A percentile compares a stretch with the other conserved stretches of the same genome.
phyloP scores from a whole-genome alignment of 2,888 invertebrate genomes.

The Cynaeus angustus region DNA sequence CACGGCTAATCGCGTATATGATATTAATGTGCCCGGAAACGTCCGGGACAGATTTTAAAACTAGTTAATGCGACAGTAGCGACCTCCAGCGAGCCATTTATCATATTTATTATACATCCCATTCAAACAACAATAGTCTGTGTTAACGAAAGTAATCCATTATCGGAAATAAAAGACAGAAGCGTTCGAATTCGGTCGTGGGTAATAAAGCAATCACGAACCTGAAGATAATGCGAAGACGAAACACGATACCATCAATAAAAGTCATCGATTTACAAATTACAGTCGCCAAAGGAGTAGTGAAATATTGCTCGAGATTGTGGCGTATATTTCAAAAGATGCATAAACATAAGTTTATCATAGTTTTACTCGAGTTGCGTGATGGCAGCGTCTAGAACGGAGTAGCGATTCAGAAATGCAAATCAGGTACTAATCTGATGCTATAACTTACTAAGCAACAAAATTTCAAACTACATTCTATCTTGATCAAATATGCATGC shows the following conservation, averaged over 20 bases:
- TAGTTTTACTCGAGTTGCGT: conserved; percentile 65
- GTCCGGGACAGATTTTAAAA: conserved; percentile 71
- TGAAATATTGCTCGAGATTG: conserved; percentile 27
- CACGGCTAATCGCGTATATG: conserved; percentile 72
- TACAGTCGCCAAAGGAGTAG: conserved; percentile 42
- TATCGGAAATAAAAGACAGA: conserved; percentile 30
- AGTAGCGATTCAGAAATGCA: conserved; percentile 64
- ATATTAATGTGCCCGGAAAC: conserved; percentile 71
- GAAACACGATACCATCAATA: conserved; percentile 40
- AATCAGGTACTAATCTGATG: conserved; percentile 69
- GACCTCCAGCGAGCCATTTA: conserved; percentile 68
- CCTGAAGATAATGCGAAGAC: conserved; percentile 34
- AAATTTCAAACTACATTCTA: conserved; percentile 67
- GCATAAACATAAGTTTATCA: conserved; percentile 65
- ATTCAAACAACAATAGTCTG: conserved; percentile 66
- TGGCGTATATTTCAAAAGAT: conserved; percentile 50
- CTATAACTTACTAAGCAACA: conserved; percentile 70
- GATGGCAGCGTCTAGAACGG: conserved; percentile 49
- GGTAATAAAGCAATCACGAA: conserved; percentile 45
- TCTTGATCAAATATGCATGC: conserved; percentile 68
- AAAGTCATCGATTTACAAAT: conserved; percentile 46
- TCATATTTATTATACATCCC: conserved; percentile 68
- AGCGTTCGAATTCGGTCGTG: background rate
- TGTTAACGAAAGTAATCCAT: conserved; percentile 64
- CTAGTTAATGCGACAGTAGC: conserved; percentile 70